Evolutionary conservation across 23 tunicate genomes (phyloP), one percentile per base, ranked within the genome.

Genomic region (Ciona savignyi): DNA sequence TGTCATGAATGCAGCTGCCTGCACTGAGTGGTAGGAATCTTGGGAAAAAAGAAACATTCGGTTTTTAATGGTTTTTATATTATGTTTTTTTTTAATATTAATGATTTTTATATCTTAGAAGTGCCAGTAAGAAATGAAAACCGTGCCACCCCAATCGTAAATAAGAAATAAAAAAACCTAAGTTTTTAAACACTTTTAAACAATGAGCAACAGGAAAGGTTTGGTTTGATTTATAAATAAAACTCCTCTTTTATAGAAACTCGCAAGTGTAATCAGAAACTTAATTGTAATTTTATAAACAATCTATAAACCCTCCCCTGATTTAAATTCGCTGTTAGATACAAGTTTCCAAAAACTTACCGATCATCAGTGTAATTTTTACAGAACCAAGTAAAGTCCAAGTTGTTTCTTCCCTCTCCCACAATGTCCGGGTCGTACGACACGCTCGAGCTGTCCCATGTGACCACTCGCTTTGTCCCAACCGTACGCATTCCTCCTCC

Each of bases 401-500:
- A 70, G 0, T 67, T 83, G 0, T 35, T 29, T 32, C 80, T 34
- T 20, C 61, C 66, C 2, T 71, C 76, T 21, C 70, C 83, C 0
- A 78, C 62, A 0, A 80, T 33, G 65, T 91, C 97, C 29, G 97
- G 97, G 51, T 91, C 97, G 56, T 80, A 80, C 1, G 97, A 91
- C 29, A 56, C 70, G 4, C 78, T 56, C 29, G 48, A 34, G 29
- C 81, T 72, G 72, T 91, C 91, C 91, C 90, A 91, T 32, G 90
- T 91, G 64, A 78, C 97, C 15, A 71, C 34, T 32, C 88, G 82
- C 11, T 71, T 73, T 2, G 89, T 80, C 31, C 97, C 97, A 2
- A 91, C 79, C 1, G 97, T 91, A 28, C 97, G 68, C 97, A 91
- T 91, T 4, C 56, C 70, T 29, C 97, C 97, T 1, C 97, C 97